Conservation (phyloP, 2,797 vertebrate genomes). For the Pelodytes ibericus region DNA sequence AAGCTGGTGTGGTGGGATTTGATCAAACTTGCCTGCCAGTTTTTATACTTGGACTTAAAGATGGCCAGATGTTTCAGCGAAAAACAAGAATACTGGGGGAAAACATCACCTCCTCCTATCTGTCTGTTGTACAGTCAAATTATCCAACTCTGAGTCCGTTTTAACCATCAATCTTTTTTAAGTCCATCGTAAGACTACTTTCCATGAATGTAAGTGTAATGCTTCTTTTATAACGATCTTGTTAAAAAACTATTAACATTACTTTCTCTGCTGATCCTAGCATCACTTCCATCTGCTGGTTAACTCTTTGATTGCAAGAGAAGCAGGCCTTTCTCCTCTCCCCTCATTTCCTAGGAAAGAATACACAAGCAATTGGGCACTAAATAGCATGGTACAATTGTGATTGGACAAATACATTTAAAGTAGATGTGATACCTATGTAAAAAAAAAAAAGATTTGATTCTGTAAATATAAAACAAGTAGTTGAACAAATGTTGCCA, state of each 20-base stretch:
- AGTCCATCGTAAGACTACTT: background rate
- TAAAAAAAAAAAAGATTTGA: no score
- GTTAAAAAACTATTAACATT: background rate
- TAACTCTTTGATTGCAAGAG: background rate
- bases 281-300: background rate
- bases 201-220: background rate
- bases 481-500: no score
- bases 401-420: no score
- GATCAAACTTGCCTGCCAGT: conserved; percentile 31
- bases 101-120: conserved; percentile 15
- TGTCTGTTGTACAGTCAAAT: conserved; percentile 7
- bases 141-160: background rate
- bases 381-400: no score
- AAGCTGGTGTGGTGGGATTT: conserved; percentile 30
- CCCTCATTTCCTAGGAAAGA: no score
- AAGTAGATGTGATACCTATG: no score
- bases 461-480: no score
- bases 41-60: conserved; percentile 27
- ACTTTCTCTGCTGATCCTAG: background rate
- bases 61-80: conserved; percentile 40
- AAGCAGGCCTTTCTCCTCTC: no score
- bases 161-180: background rate
- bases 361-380: no score
- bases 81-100: conserved; percentile 14
- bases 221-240: background rate